A percentile compares a stretch with the other conserved stretches of the same genome.
Evolutionary conservation across 1,140 invertebrate genomes (phyloP).

Genomic region (Lithobius niger): DNA sequence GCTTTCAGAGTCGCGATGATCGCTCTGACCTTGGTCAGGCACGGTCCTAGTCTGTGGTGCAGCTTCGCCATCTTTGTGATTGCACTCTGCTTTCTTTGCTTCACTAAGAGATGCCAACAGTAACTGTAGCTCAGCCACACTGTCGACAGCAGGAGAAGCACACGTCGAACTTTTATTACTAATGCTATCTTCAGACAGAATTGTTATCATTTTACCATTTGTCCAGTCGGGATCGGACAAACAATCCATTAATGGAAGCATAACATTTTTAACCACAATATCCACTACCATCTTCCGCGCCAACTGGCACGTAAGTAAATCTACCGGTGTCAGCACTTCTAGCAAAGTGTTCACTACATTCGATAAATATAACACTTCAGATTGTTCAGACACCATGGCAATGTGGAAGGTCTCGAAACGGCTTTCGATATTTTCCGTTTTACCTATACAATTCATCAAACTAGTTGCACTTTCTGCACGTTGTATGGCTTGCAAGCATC

Average conservation of each 20-base stretch:
- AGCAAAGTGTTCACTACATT: constrained; percentile 20
- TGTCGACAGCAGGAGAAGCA: no score
- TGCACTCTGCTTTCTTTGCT: no score
- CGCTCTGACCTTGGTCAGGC: no score
- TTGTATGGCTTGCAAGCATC: not conserved
- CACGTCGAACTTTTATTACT: no score
- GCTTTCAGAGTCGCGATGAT: no score
- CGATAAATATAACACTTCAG: constrained; percentile 19
- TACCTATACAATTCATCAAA: not conserved
- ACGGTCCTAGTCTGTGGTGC: no score
- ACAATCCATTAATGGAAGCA: constrained; percentile 20
- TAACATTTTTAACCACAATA: constrained; percentile 21
- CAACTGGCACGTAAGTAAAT: constrained; percentile 17
- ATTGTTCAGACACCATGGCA: constrained; percentile 17
- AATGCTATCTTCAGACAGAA: not conserved
- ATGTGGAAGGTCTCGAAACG: constrained; percentile 14
- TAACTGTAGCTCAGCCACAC: no score
- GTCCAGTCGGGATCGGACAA: constrained; percentile 21
- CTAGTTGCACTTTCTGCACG: not conserved
- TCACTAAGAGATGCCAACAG: no score
- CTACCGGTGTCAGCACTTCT: constrained; percentile 19
- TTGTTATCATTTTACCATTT: constrained; percentile 11
- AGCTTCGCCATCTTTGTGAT: no score
- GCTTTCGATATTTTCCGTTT: not conserved
- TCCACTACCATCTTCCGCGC: constrained; percentile 18